Evolutionary conservation across 2,797 vertebrate genomes (phyloP).

Genomic region (Pyrrhura leucotis): DNA sequence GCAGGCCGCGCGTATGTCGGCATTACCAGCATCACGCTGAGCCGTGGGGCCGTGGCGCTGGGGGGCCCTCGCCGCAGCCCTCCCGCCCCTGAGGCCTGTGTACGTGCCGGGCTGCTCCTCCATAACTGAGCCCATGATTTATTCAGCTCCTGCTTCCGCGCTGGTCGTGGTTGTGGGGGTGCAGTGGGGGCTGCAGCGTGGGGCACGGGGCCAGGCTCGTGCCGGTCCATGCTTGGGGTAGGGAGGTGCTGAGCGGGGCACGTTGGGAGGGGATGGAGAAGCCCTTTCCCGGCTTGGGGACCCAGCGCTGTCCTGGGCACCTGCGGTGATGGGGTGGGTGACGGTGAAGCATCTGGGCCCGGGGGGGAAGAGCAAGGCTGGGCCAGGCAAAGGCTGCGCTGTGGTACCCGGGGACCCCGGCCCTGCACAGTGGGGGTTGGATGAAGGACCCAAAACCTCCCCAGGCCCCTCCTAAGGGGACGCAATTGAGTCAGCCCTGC

Average conservation of each 20-base stretch:
- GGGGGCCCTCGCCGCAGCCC: not conserved
- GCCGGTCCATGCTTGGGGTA: not conserved
- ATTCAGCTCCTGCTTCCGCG: not conserved
- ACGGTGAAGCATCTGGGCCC: too few relatives aligned
- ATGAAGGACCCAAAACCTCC: not conserved
- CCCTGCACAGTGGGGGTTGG: fast-evolving
- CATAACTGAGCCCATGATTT: slow-evolving; percentile 39
- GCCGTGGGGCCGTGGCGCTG: fast-evolving
- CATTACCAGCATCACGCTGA: not conserved
- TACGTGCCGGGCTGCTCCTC: slow-evolving; percentile 10
- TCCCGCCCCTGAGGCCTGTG: fast-evolving
- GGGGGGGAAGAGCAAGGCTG: too few relatives aligned
- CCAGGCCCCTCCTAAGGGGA: not conserved
- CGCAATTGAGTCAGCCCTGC: fast-evolving
- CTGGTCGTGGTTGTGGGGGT: not conserved
- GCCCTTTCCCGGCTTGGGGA: not conserved
- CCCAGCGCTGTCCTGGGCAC: fast-evolving
- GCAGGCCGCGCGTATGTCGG: fast-evolving
- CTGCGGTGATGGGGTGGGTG: not conserved
- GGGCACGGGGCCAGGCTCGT: fast-evolving
- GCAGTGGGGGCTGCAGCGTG: fast-evolving
- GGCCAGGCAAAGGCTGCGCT: not conserved
- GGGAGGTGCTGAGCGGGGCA: fast-evolving
- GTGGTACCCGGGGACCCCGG: not conserved
- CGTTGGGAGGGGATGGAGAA: not conserved